Evolutionary conservation across 2,113 vertebrate species (phyloP), one percentile per base, ranked within the genome.

Genomic region (Pithys albifrons): DNA sequence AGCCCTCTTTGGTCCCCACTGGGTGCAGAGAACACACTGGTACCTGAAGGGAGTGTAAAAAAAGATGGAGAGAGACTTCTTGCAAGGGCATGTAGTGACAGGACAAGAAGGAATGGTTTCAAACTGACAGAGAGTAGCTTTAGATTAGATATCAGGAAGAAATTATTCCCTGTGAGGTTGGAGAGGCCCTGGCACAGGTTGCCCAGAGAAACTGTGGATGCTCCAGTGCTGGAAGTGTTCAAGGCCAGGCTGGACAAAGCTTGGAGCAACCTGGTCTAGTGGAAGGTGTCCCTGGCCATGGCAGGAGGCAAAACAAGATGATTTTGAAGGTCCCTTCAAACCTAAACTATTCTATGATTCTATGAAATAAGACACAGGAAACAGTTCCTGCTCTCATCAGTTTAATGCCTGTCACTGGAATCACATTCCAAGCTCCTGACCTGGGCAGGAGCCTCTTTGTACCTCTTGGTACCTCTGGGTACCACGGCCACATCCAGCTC

Each of bases 161-260:
- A 71, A 71, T 57, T 27, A 14, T 3, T 37, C n/a, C 11, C 35
- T 57, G 8, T 37, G 43, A 64, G 43, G 48, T 11, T 4, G 12
- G 3, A 2, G 1, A 35, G 55, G 27, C 41, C 24, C 18, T 83
- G 35, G 57, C 49, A 77, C 35, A 71, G 41, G n/a, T 5, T 49
- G 10, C 12, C 64, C 88, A 70, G 41, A 73, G 75, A 0, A 65
- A 25, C 75, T 79, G 57, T 14, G 75, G 29, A 29, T 80, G 58
- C 9, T 31, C 43, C 75, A 62, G 35, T 41, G 48, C 55, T 71
- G 64, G 12, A 0, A 57, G 41, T 43, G 41, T 0, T 15, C 49
- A 13, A 71, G 35, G 17, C 31, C 57, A 71, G 57, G 14, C 0
- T 62, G 55, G 55, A 41, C 0, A 0, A 28, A 23, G 14, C 14